Evolutionary conservation across 2,888 invertebrate species (phyloP).

Genomic region (Poecilus cupreus): DNA sequence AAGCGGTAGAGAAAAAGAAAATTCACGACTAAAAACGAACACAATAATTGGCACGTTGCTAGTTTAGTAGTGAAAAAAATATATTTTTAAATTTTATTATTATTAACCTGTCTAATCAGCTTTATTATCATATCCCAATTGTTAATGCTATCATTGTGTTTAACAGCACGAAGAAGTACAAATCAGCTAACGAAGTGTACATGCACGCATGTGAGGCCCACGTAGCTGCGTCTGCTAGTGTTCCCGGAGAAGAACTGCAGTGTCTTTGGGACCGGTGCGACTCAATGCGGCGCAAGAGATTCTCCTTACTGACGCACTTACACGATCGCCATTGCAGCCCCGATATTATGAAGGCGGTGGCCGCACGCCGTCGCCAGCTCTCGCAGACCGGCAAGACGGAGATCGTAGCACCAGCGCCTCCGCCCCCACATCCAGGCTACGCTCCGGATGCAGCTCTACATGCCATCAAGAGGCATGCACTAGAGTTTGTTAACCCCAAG

Average conservation of each 20-base stretch:
- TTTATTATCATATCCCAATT: too few species aligned
- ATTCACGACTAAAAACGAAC: too few species aligned
- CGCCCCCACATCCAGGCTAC: constrained; percentile 85
- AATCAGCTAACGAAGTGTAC: constrained; percentile 86
- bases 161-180: constrained; percentile 78
- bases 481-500: constrained; percentile 91
- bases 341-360: constrained; percentile 81
- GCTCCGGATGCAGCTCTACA: constrained; percentile 97
- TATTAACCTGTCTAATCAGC: too few species aligned
- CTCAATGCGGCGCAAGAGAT: constrained; percentile 89
- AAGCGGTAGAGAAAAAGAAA: too few species aligned
- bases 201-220: constrained; percentile 91
- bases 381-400: constrained; percentile 73
- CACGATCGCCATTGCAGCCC: constrained; percentile 95
- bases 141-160: not conserved
- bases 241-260: constrained; percentile 81
- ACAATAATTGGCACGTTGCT: too few species aligned
- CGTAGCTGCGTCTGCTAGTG: constrained; percentile 80
- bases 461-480: constrained; percentile 96
- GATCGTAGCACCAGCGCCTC: constrained; percentile 75
- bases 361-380: constrained; percentile 79
- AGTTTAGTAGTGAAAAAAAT: too few species aligned
- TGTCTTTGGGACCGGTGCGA: constrained; percentile 96
- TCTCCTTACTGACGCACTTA: constrained; percentile 97
- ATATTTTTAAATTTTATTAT: too few species aligned